Conservation (phyloP, 1,140 invertebrate genomes). For the Copidosoma floridanum region DNA sequence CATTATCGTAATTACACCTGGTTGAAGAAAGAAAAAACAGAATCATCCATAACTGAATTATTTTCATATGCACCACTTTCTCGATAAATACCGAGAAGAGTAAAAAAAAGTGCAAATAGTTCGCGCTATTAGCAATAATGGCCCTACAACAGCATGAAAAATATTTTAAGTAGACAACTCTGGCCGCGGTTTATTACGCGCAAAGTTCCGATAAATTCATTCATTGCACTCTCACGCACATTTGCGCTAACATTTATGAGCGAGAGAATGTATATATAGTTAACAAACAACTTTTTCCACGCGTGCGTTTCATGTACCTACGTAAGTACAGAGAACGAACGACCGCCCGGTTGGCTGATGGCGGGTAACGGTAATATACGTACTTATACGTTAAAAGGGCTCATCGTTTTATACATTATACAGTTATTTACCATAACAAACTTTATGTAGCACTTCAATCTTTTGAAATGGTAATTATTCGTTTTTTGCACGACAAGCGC, state of each 20-base stretch:
- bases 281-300: slow-evolving; percentile 21
- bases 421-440: too few species aligned
- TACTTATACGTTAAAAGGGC: slow-evolving; percentile 19
- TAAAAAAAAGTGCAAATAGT: neutral
- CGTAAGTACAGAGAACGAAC: too few species aligned
- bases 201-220: slow-evolving; percentile 12
- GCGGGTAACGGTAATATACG: slow-evolving; percentile 15
- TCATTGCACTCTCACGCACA: slow-evolving; percentile 8
- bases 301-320: too few species aligned
- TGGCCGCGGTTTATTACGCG: neutral
- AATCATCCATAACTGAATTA: neutral
- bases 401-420: slow-evolving; percentile 3
- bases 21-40: neutral
- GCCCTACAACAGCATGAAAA: too few species aligned
- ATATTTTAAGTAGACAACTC: too few species aligned
- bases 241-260: too few species aligned
- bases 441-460: too few species aligned
- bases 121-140: too few species aligned
- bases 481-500: too few species aligned
- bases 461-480: too few species aligned
- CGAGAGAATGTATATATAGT: too few species aligned
- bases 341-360: too few species aligned
- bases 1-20: slow-evolving; percentile 3
- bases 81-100: slow-evolving; percentile 8
- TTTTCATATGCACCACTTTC: slow-evolving; percentile 1